Conservation (phyloP, 2,797 vertebrate species). For the Enteromius afrohamiltoni region DNA sequence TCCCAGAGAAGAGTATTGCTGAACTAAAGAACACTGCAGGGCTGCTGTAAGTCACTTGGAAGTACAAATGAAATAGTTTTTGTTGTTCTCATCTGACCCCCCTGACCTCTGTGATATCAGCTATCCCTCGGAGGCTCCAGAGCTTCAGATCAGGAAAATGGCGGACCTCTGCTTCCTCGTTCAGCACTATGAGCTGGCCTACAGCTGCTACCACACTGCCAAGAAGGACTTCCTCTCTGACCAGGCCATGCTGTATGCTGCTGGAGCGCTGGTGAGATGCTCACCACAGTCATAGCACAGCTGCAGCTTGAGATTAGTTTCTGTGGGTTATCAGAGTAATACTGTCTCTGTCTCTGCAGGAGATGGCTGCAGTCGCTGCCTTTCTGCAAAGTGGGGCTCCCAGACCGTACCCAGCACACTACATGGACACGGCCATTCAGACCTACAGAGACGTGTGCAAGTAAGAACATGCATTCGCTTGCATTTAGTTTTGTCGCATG, state of each 20-base stretch:
- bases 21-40: constrained; percentile 93
- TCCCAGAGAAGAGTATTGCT: constrained; percentile 92
- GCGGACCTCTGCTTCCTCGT: constrained; percentile 97
- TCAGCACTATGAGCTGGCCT: constrained; percentile 97
- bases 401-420: constrained; percentile 93
- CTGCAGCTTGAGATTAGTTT: constrained; percentile 5
- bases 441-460: constrained; percentile 97
- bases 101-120: constrained; percentile 71
- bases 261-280: constrained; percentile 90
- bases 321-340: background rate
- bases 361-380: constrained; percentile 97
- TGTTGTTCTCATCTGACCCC: constrained; percentile 23
- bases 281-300: background rate
- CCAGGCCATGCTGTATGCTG: constrained; percentile 98
- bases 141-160: constrained; percentile 98
- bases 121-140: constrained; percentile 95
- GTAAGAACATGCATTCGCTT: constrained; percentile 73
- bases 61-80: background rate
- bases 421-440: constrained; percentile 98
- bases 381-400: constrained; percentile 92
- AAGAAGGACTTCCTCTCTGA: constrained; percentile 99
- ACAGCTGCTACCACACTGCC: constrained; percentile 97
- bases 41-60: constrained; percentile 85
- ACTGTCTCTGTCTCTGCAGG: constrained; percentile 73
- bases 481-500: background rate